Percentiles rank a stretch among this genome's conserved stretches.
Conservation (phyloP, 2,113 vertebrate genomes). For the Plecotus auritus region DNA sequence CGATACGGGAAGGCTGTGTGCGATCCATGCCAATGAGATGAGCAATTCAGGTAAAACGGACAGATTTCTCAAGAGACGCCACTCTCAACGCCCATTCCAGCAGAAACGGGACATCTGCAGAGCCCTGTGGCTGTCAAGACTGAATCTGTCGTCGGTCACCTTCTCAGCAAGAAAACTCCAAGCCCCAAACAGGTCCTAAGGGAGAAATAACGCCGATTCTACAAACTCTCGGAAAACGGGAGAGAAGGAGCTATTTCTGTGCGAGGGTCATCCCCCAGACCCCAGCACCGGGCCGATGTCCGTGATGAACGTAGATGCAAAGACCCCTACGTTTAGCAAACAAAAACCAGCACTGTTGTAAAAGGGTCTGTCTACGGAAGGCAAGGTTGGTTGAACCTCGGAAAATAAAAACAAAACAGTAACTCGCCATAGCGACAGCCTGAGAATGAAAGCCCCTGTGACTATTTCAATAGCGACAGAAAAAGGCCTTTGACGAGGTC, state of each 20-base stretch:
- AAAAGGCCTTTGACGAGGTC: background rate
- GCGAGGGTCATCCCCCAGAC: background rate
- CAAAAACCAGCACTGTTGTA: background rate
- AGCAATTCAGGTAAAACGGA: background rate
- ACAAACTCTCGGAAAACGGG: background rate
- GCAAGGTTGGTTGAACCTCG: background rate
- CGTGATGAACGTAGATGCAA: background rate
- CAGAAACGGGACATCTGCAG: background rate
- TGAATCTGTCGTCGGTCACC: background rate
- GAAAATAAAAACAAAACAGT: too few relatives aligned
- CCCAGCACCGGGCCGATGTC: background rate
- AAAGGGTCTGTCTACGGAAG: background rate
- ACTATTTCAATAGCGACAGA: background rate
- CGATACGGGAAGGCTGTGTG: fast-evolving
- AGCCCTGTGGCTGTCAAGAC: background rate
- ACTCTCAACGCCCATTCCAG: background rate
- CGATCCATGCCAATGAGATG: background rate
- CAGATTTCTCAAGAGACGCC: background rate
- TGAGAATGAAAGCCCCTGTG: background rate
- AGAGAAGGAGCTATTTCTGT: background rate
- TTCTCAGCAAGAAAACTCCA: background rate
- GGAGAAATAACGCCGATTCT: background rate
- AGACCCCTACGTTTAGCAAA: background rate
- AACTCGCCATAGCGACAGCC: background rate
- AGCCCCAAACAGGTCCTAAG: background rate